These are phyloP conservation scores for Drosophila kurseongensis DNA, from an alignment of 1,140 invertebrate species.

Conservation along the genomic window DNA sequence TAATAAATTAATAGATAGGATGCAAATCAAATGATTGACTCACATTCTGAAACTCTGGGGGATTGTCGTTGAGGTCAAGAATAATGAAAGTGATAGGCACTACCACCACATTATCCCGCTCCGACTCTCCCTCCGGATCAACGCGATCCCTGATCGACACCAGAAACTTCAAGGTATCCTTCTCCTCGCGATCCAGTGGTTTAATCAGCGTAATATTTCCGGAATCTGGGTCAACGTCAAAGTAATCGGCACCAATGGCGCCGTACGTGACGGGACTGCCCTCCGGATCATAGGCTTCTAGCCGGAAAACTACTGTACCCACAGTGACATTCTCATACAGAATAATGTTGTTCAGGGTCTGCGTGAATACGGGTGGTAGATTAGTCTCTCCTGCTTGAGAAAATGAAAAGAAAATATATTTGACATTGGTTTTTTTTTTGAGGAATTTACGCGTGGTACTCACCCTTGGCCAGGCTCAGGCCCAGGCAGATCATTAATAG, in stretches of 20 bases:
- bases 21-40: neutral
- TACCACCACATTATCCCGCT: slow-evolving; percentile 90
- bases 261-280: slow-evolving; percentile 89
- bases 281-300: slow-evolving; percentile 93
- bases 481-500: slow-evolving; percentile 46
- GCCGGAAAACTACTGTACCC: slow-evolving; percentile 90
- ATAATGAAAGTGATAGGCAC: slow-evolving; percentile 93
- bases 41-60: slow-evolving; percentile 92
- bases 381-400: slow-evolving; percentile 83
- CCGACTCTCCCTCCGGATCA: slow-evolving; percentile 86
- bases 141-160: slow-evolving; percentile 87
- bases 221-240: slow-evolving; percentile 90
- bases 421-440: neutral
- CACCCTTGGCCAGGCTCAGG: slow-evolving; percentile 25
- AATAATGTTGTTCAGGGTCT: slow-evolving; percentile 90
- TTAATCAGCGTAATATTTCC: slow-evolving; percentile 92
- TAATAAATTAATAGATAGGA: neutral
- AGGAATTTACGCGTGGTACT: neutral
- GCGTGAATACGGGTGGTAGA: slow-evolving; percentile 88
- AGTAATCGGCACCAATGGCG: slow-evolving; percentile 91
- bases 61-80: slow-evolving; percentile 95
- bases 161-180: slow-evolving; percentile 70
- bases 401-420: no score
- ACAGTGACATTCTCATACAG: slow-evolving; percentile 91
- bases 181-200: slow-evolving; percentile 93